phyloP scores from a whole-genome alignment of 2,113 vertebrate genomes.

The Ailurus styani region DNA sequence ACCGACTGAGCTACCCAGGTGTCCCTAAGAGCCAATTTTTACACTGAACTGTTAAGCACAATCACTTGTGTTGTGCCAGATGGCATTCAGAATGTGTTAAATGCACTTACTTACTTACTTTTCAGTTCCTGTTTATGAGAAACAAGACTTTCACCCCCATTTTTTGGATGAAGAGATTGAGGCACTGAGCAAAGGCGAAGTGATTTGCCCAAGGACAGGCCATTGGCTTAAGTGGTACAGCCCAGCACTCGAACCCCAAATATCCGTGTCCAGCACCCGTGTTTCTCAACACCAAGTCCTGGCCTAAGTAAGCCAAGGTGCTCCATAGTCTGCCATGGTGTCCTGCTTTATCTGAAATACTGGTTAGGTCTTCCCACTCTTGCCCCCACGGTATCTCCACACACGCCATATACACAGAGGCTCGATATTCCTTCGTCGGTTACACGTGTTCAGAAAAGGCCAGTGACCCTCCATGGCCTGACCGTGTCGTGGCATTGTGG shows the following conservation, averaged over 20 bases:
- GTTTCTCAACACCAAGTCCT: neutral
- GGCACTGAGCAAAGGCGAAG: neutral
- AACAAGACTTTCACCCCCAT: neutral
- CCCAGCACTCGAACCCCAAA: neutral
- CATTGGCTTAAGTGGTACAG: neutral
- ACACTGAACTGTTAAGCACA: neutral
- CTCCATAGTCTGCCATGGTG: rapidly evolving
- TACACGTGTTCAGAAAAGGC: neutral
- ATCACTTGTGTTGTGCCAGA: neutral
- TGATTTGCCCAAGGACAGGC: neutral
- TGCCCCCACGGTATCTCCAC: neutral
- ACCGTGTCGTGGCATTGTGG: rapidly evolving
- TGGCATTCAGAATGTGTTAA: neutral
- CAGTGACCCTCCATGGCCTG: neutral
- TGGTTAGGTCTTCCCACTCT: no score
- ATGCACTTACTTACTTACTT: neutral
- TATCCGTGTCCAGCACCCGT: neutral
- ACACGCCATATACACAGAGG: neutral
- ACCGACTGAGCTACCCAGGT: neutral
- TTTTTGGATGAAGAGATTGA: neutral
- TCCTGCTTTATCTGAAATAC: neutral
- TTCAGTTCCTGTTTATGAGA: neutral
- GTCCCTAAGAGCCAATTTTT: neutral
- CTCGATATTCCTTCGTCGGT: neutral
- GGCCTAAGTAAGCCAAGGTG: no score